Evolutionary conservation across 2,888 invertebrate genomes (phyloP).

Genomic region (Calameuta pallipes): DNA sequence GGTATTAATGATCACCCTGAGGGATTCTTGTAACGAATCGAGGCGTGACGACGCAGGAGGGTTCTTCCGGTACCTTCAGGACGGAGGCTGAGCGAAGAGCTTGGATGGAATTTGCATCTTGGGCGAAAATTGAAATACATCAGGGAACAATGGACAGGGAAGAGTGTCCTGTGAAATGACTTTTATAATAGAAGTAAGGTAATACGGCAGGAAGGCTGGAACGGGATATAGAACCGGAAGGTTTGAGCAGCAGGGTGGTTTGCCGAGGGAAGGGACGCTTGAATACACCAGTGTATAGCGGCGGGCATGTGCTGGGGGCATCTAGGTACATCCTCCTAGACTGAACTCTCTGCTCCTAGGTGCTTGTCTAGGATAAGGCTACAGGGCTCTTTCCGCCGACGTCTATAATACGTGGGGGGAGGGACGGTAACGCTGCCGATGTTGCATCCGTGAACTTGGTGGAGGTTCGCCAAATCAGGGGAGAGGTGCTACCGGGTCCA

Average conservation of each 20-base stretch:
- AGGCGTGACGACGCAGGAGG: background rate
- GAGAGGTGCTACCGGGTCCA: background rate
- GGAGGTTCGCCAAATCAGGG: background rate
- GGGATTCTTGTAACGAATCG: background rate
- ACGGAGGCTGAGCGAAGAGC: background rate
- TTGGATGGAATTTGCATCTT: constrained; percentile 53
- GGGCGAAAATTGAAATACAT: constrained; percentile 57
- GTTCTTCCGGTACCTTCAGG: background rate
- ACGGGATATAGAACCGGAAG: background rate
- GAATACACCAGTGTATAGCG: background rate
- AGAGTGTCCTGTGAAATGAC: constrained; percentile 53
- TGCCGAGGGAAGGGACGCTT: constrained; percentile 3
- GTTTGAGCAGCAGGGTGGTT: constrained; percentile 7
- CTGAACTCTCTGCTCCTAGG: background rate
- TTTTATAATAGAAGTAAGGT: constrained; percentile 51
- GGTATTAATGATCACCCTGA: background rate
- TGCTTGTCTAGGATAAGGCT: background rate
- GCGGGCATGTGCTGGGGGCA: background rate
- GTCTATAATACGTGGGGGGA: background rate
- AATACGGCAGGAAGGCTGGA: background rate
- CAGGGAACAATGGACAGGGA: constrained; percentile 48
- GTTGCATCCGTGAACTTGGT: constrained; percentile 5
- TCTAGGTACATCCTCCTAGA: background rate
- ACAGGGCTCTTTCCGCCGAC: background rate
- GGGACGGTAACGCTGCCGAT: constrained; percentile 6